These are phyloP conservation scores for Stylophora pistillata DNA, from an alignment of 64 coral and sea anemone species.

Conservation along the genomic window DNA sequence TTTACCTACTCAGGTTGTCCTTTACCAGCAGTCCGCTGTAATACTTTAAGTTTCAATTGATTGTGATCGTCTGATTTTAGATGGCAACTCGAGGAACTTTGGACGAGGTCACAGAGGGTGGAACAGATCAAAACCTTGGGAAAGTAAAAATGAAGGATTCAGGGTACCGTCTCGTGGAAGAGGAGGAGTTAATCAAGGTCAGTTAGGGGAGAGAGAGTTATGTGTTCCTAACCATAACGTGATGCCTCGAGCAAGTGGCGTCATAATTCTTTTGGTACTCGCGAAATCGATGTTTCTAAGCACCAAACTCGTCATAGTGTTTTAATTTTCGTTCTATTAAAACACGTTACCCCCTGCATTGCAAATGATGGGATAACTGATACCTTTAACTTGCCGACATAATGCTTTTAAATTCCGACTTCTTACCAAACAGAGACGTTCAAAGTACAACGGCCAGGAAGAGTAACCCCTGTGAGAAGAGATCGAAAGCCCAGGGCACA, in stretches of 20 bases:
- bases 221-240: too few species aligned
- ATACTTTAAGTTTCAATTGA: not conserved
- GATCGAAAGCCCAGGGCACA: not conserved
- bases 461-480: not conserved
- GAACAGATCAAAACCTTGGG: not conserved
- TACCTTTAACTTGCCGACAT: not conserved
- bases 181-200: not conserved
- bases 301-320: too few species aligned
- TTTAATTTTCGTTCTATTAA: too few species aligned
- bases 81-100: not conserved
- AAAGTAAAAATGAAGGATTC: not conserved
- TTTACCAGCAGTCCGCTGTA: too few species aligned
- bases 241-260: too few species aligned
- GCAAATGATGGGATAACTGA: not conserved
- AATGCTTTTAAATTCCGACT: not conserved
- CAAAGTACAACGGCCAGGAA: constrained; percentile 4
- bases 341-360: too few species aligned
- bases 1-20: too few species aligned
- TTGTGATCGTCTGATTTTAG: not conserved
- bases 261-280: too few species aligned
- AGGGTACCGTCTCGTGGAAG: not conserved
- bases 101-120: not conserved
- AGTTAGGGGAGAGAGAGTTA: too few species aligned
- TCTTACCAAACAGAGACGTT: constrained; percentile 1
- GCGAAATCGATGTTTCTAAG: too few species aligned